phyloP scores from a whole-genome alignment of 2,888 invertebrate species.

The Pocota personata region DNA sequence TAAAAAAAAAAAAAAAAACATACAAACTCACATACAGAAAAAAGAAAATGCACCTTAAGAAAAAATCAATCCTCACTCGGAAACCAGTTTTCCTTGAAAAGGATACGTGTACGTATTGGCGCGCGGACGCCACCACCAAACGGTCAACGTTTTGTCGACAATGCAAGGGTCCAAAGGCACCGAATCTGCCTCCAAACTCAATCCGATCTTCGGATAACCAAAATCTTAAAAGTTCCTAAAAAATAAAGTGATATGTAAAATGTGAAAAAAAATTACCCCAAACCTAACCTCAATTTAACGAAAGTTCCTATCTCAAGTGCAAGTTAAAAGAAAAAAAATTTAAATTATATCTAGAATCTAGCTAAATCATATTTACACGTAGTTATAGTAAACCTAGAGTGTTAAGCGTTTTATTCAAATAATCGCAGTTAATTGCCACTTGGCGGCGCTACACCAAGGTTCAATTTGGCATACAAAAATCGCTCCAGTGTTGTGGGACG shows the following conservation, averaged over 20 bases:
- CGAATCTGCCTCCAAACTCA: constrained; percentile 27
- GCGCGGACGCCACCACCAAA: constrained; percentile 64
- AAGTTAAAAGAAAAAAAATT: constrained; percentile 43
- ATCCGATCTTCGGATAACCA: constrained; percentile 26
- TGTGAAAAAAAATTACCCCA: constrained; percentile 54
- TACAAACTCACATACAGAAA: constrained; percentile 70
- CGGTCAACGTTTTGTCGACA: constrained; percentile 54
- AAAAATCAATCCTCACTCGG: constrained; percentile 79
- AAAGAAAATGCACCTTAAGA: constrained; percentile 77
- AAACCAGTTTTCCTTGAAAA: constrained; percentile 72
- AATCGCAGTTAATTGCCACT: constrained; percentile 50
- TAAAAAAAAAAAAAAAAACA: constrained; percentile 66
- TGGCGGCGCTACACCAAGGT: constrained; percentile 43
- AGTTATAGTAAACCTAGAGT: constrained; percentile 36
- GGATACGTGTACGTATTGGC: constrained; percentile 74
- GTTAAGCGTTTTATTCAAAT: constrained; percentile 65
- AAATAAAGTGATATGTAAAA: constrained; percentile 65
- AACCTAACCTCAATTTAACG: constrained; percentile 75
- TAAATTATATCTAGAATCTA: constrained; percentile 29
- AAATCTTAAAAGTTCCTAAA: constrained; percentile 67
- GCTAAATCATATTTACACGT: constrained; percentile 58
- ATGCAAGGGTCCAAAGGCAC: constrained; percentile 62
- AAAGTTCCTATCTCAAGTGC: constrained; percentile 76
- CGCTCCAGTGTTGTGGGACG: constrained; percentile 11
- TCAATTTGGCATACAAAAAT: constrained; percentile 45